A percentile compares a stretch with the other conserved stretches of the same genome.
These are phyloP conservation scores for Campylomormyrus tamandua DNA, from an alignment of 2,113 vertebrate genomes.

Conservation along the genomic window DNA sequence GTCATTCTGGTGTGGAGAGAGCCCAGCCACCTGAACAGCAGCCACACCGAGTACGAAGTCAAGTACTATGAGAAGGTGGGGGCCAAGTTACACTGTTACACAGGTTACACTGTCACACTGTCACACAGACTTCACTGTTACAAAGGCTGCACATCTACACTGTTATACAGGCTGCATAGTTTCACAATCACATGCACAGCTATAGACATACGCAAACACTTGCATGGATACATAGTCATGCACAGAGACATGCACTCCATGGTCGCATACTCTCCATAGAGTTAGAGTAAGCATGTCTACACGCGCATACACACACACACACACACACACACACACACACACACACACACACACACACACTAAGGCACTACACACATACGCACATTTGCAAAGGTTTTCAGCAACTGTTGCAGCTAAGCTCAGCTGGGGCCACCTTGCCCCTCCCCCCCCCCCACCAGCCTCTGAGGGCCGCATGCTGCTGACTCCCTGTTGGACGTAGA, in stretches of 20 bases:
- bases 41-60: conserved; percentile 83
- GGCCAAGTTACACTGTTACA: not conserved
- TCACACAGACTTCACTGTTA: not conserved
- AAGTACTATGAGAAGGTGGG: conserved; percentile 91
- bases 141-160: not conserved
- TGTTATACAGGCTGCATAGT: not conserved
- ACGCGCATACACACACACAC: not conserved
- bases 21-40: conserved; percentile 59
- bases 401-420: not conserved
- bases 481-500: not conserved
- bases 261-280: not conserved
- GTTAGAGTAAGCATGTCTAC: not conserved
- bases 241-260: not conserved
- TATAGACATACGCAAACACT: not conserved
- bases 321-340: not conserved
- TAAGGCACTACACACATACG: not conserved
- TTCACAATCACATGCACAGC: not conserved
- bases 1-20: conserved; percentile 81
- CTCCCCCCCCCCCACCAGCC: not conserved
- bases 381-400: not conserved
- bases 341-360: not conserved
- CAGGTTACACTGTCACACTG: not conserved
- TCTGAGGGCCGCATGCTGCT: not conserved
- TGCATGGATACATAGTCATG: not conserved
- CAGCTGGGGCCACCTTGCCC: not conserved